Conservation (phyloP, 2,113 vertebrate species). For the Corvus moneduloides region DNA sequence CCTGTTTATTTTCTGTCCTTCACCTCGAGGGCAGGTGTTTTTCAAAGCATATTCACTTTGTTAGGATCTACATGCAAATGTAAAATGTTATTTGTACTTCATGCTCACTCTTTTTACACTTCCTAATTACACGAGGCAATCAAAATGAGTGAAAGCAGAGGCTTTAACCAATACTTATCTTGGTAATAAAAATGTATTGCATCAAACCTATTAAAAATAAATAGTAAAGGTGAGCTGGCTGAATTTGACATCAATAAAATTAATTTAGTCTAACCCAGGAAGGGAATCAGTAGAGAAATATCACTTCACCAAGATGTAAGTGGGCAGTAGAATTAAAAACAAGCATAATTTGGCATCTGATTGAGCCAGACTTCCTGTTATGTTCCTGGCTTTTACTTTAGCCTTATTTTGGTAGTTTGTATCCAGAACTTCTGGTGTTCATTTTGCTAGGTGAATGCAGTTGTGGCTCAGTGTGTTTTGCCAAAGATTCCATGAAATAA, state of each 20-base stretch:
- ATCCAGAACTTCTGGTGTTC: not conserved
- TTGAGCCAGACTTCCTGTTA: not conserved
- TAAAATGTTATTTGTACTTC: not conserved
- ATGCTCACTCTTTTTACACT: not conserved
- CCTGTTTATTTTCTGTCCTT: not conserved
- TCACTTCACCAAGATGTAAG: not conserved
- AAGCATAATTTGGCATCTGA: not conserved
- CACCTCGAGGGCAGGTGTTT: not conserved
- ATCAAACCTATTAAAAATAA: not conserved
- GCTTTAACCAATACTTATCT: slow-evolving; percentile 13
- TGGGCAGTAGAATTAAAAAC: not conserved
- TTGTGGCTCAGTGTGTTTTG: not conserved
- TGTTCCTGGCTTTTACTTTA: not conserved
- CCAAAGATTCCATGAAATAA: not conserved
- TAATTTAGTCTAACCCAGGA: not conserved
- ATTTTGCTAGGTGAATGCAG: not conserved
- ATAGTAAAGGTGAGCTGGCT: not conserved
- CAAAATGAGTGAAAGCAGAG: not conserved
- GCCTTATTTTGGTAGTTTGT: not conserved
- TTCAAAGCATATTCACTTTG: not conserved
- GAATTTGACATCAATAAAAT: not conserved
- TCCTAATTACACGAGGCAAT: not conserved
- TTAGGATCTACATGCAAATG: not conserved
- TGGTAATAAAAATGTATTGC: not conserved
- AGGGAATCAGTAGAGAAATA: not conserved